phyloP scores from a whole-genome alignment of 2,888 invertebrate species.

The Parelbella ahira region DNA sequence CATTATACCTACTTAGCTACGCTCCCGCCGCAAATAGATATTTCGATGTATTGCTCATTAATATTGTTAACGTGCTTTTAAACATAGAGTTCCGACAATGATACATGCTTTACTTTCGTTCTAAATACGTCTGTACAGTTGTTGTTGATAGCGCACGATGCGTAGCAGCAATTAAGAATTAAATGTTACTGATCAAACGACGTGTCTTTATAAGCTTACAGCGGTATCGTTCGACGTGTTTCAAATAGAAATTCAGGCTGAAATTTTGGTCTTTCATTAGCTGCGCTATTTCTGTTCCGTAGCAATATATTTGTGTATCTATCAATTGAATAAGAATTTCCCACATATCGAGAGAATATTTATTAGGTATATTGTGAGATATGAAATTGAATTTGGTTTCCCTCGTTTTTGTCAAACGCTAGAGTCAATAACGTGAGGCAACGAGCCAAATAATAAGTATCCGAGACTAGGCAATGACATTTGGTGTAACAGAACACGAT shows the following conservation, averaged over 20 bases:
- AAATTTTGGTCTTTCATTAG: neutral
- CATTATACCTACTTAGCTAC: constrained; percentile 25
- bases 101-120: constrained; percentile 26
- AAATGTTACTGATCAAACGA: constrained; percentile 25
- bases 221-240: constrained; percentile 11
- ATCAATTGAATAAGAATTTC: too few species aligned
- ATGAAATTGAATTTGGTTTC: constrained; percentile 35
- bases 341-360: too few species aligned
- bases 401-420: constrained; percentile 42
- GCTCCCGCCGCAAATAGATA: constrained; percentile 27
- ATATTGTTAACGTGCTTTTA: constrained; percentile 26
- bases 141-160: constrained; percentile 19
- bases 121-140: constrained; percentile 25
- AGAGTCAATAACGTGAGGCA: constrained; percentile 57
- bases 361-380: too few species aligned
- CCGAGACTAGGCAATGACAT: constrained; percentile 55
- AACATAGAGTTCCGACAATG: constrained; percentile 27
- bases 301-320: too few species aligned
- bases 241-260: constrained; percentile 9
- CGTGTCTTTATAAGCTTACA: constrained; percentile 21
- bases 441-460: constrained; percentile 67
- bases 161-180: constrained; percentile 24
- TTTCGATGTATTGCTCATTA: constrained; percentile 27
- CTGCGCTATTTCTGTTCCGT: too few species aligned
- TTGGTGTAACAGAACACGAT: constrained; percentile 59